Conservation (phyloP, 2,113 vertebrate genomes). For the Fulica atra region DNA sequence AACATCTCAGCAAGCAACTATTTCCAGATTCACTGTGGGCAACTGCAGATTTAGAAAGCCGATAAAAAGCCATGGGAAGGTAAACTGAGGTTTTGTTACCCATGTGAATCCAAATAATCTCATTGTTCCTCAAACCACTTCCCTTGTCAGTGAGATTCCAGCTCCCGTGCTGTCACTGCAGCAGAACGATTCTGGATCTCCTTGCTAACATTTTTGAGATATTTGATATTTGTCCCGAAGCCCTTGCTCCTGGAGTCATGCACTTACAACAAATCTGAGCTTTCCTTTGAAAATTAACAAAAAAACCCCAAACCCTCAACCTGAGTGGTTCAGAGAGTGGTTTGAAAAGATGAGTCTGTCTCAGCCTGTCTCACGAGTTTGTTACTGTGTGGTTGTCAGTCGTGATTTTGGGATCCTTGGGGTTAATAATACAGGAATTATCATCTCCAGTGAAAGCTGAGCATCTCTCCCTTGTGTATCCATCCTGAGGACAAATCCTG, state of each 20-base stretch:
- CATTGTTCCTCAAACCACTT: background rate
- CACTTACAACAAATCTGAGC: background rate
- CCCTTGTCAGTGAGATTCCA: background rate
- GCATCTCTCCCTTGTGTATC: background rate
- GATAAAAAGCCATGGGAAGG: slow-evolving; percentile 36
- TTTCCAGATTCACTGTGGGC: slow-evolving; percentile 28
- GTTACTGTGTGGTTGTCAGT: background rate
- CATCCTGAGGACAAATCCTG: background rate
- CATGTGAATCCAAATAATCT: background rate
- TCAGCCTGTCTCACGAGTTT: background rate
- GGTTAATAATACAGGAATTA: background rate
- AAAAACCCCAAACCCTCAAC: background rate
- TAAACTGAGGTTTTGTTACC: slow-evolving; percentile 27
- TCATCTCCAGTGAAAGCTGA: background rate
- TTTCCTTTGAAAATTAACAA: background rate
- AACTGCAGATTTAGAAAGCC: slow-evolving; percentile 30
- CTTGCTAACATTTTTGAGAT: background rate
- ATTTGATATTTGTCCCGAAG: background rate
- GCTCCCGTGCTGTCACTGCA: background rate
- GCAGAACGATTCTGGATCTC: background rate
- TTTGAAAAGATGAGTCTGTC: background rate
- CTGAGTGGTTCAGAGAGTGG: rapidly evolving
- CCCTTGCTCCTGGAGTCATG: background rate
- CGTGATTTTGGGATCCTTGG: background rate
- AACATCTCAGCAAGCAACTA: slow-evolving; percentile 23